These are phyloP conservation scores for Wiebesia pumilae DNA, from an alignment of 1,140 invertebrate genomes.

Conservation along the genomic window DNA sequence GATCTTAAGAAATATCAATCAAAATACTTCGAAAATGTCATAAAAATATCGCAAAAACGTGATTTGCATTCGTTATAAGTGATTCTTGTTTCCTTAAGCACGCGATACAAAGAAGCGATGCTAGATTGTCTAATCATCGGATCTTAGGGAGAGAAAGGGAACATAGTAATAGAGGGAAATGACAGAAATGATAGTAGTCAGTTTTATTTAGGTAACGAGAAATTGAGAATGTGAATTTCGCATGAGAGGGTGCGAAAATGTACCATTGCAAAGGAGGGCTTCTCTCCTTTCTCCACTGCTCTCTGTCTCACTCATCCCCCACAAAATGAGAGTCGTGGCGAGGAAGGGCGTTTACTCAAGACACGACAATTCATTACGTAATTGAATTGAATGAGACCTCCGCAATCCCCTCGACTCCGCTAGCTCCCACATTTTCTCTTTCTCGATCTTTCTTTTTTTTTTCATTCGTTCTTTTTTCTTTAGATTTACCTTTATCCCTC, in stretches of 20 bases:
- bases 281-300: not conserved
- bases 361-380: conserved; percentile 76
- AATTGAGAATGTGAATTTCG: conserved; percentile 36
- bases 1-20: too few relatives aligned
- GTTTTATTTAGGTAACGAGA: conserved; percentile 49
- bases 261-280: not conserved
- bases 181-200: conserved; percentile 17
- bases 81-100: not conserved
- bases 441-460: conserved; percentile 16
- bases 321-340: conserved; percentile 62
- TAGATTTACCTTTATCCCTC: not conserved
- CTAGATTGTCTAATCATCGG: not conserved
- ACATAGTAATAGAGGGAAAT: conserved; percentile 8
- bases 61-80: not conserved
- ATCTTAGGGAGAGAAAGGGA: not conserved
- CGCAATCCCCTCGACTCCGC: conserved; percentile 46
- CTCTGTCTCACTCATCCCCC: conserved; percentile 32
- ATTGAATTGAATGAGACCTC: conserved; percentile 73
- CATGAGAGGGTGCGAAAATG: conserved; percentile 3
- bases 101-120: not conserved
- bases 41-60: too few relatives aligned
- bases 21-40: too few relatives aligned
- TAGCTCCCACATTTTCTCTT: conserved; percentile 27
- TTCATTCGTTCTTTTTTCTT: not conserved
- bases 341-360: conserved; percentile 74